A percentile compares a stretch with the other conserved stretches of the same genome.
These are phyloP conservation scores for Colossoma macropomum DNA, from an alignment of 2,113 vertebrate genomes.

Conservation along the genomic window DNA sequence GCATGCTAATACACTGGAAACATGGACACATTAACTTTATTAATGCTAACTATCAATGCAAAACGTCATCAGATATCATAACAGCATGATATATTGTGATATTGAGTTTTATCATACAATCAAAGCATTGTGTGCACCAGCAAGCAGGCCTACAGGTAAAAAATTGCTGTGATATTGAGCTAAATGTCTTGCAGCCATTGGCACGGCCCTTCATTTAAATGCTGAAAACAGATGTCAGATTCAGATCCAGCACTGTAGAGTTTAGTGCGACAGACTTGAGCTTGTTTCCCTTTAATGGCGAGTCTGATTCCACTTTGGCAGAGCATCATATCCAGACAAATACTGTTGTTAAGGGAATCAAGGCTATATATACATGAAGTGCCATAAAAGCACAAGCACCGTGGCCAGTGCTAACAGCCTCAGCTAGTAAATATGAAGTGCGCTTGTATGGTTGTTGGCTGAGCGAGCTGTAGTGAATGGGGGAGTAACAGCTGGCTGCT, in stretches of 20 bases:
- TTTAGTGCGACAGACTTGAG: background rate
- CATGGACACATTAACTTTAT: no score
- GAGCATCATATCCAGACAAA: background rate
- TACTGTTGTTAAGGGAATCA: background rate
- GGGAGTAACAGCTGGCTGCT: constrained; percentile 43
- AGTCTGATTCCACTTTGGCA: background rate
- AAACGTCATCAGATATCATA: no score
- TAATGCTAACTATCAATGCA: no score
- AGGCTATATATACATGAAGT: background rate
- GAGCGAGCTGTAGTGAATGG: constrained; percentile 20
- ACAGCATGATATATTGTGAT: no score
- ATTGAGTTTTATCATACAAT: no score
- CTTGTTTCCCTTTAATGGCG: background rate
- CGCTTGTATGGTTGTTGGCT: background rate
- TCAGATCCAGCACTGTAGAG: background rate
- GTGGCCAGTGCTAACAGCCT: background rate
- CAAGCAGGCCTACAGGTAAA: no score
- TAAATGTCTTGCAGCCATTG: no score
- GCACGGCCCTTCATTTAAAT: background rate
- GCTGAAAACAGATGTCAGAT: background rate
- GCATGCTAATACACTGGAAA: no score
- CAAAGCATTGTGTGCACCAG: no score
- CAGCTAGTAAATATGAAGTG: background rate
- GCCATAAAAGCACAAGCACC: background rate
- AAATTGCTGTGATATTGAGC: no score